These are phyloP conservation scores for Volucella inflata DNA, from an alignment of 2,888 invertebrate genomes.

Conservation along the genomic window DNA sequence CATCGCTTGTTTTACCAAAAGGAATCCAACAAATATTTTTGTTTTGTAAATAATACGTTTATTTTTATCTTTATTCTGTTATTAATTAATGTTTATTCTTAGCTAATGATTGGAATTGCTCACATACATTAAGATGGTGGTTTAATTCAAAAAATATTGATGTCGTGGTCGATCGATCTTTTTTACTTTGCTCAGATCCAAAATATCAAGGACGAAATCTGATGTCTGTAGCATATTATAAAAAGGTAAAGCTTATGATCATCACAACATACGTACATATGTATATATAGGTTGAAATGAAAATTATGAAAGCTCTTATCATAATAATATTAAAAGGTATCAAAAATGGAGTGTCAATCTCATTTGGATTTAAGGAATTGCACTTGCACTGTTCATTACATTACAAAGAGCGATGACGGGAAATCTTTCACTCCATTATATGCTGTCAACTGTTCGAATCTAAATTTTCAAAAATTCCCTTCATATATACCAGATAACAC, in stretches of 20 bases:
- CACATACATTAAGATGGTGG: slow-evolving; percentile 82
- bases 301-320: neutral
- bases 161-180: slow-evolving; percentile 80
- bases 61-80: neutral
- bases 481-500: slow-evolving; percentile 82
- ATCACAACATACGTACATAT: too few species aligned
- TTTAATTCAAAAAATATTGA: slow-evolving; percentile 79
- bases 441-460: slow-evolving; percentile 82
- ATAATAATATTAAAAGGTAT: slow-evolving; percentile 73
- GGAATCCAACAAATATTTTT: slow-evolving; percentile 80
- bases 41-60: slow-evolving; percentile 78
- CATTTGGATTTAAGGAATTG: slow-evolving; percentile 82
- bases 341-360: slow-evolving; percentile 80
- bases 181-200: slow-evolving; percentile 81
- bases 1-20: slow-evolving; percentile 79
- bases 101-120: slow-evolving; percentile 83
- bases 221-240: slow-evolving; percentile 81
- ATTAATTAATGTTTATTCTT: slow-evolving; percentile 53
- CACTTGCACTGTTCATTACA: slow-evolving; percentile 82
- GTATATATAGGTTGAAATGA: neutral
- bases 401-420: slow-evolving; percentile 78
- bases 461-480: slow-evolving; percentile 81
- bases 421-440: slow-evolving; percentile 81
- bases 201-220: slow-evolving; percentile 82
- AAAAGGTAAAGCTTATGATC: slow-evolving; percentile 78